phyloP scores from a whole-genome alignment of 1,140 invertebrate genomes.

The Cyphomyrmex costatus region DNA sequence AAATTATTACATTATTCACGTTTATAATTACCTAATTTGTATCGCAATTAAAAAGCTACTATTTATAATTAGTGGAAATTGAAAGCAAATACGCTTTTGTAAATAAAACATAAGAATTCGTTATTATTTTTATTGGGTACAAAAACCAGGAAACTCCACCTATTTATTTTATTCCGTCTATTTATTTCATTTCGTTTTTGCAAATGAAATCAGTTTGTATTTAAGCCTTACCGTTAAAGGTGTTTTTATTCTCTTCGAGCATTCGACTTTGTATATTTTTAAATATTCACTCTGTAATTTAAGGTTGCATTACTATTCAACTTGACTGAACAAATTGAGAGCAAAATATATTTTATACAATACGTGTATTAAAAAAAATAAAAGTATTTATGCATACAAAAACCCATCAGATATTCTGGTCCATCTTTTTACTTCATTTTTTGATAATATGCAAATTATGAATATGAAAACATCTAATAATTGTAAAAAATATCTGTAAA shows the following conservation, averaged over 20 bases:
- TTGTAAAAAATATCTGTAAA: neutral
- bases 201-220: slow-evolving; percentile 23
- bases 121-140: neutral
- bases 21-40: neutral
- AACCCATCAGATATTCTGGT: neutral
- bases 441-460: neutral
- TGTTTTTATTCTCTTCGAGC: neutral
- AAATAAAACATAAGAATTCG: slow-evolving; percentile 1
- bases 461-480: neutral
- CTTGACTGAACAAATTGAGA: neutral
- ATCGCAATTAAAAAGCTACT: neutral
- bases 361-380: slow-evolving; percentile 30
- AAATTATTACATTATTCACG: neutral
- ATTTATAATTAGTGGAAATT: neutral
- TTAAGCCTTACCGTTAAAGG: neutral
- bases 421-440: neutral
- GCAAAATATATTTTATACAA: neutral
- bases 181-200: neutral
- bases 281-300: slow-evolving; percentile 4
- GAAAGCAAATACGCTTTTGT: neutral
- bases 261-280: neutral
- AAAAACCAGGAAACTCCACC: neutral
- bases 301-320: neutral
- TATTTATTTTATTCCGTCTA: neutral
- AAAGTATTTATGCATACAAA: neutral